Evolutionary conservation across 2,113 vertebrate species (phyloP).

Genomic region (Ochotona curzoniae): DNA sequence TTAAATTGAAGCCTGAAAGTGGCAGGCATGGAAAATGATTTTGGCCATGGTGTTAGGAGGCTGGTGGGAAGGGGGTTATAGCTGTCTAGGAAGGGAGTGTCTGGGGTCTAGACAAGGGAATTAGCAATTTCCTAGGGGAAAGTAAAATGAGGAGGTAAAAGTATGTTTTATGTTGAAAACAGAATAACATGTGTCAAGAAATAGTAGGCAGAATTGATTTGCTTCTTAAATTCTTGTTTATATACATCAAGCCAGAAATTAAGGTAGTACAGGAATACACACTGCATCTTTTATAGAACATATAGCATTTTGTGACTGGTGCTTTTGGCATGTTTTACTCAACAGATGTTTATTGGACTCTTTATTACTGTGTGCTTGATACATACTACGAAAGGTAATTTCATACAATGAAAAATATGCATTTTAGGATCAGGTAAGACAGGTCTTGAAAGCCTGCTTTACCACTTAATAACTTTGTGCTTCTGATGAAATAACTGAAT

Average conservation of each 20-base stretch:
- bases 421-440: background rate
- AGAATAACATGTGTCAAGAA: constrained; percentile 8
- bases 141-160: constrained; percentile 49
- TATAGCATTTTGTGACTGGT: background rate
- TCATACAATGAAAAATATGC: background rate
- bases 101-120: constrained; percentile 44
- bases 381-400: background rate
- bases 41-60: background rate
- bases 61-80: background rate
- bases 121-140: constrained; percentile 29
- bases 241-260: background rate
- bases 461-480: background rate
- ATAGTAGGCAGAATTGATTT: constrained; percentile 30
- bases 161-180: background rate
- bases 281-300: constrained; percentile 17
- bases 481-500: constrained; percentile 21
- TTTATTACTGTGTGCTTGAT: constrained; percentile 24
- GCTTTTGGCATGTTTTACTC: background rate
- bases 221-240: constrained; percentile 45
- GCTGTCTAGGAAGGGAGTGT: constrained; percentile 3
- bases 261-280: constrained; percentile 8
- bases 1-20: background rate
- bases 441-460: background rate
- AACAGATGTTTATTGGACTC: constrained; percentile 41
- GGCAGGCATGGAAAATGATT: constrained; percentile 41